Conservation (phyloP, 37 sponge, comb jelly and placozoan genomes). For the Spongilla lacustris region DNA sequence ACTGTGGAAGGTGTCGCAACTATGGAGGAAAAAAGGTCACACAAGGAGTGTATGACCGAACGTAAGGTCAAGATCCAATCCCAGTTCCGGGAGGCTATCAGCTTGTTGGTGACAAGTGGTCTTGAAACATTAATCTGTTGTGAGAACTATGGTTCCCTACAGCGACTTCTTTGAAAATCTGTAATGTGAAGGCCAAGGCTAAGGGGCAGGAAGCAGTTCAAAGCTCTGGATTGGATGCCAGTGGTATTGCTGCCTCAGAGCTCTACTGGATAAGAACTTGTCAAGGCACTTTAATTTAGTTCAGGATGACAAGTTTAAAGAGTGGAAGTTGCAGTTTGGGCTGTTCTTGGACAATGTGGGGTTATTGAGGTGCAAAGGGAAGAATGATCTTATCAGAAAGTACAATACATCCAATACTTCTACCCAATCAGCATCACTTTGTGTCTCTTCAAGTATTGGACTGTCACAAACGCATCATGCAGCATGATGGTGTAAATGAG, state of each 20-base stretch:
- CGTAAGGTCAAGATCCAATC: not conserved
- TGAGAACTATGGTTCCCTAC: not conserved
- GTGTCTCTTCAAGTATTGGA: conserved; percentile 3
- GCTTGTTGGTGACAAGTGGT: not conserved
- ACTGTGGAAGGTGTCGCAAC: too few relatives aligned
- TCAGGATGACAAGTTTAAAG: conserved; percentile 7
- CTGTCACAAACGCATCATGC: conserved; percentile 9
- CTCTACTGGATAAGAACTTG: conserved; percentile 15
- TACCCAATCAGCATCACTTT: conserved; percentile 1
- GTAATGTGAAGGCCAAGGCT: too few relatives aligned
- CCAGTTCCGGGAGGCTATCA: not conserved
- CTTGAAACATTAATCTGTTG: not conserved
- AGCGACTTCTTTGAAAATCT: not conserved
- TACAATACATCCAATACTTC: conserved; percentile 41
- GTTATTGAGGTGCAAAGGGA: conserved; percentile 20
- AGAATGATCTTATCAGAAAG: conserved; percentile 5
- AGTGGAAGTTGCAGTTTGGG: conserved; percentile 28
- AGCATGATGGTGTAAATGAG: conserved; percentile 25
- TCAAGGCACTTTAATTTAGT: conserved; percentile 11
- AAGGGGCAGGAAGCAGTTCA: not conserved
- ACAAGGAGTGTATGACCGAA: not conserved
- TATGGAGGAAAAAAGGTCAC: not conserved
- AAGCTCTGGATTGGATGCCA: not conserved
- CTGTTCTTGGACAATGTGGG: conserved; percentile 20
- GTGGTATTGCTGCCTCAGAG: not conserved